Evolutionary conservation across 2,888 invertebrate genomes (phyloP), one percentile per base, ranked within the genome.

Genomic region (Apotomis turbidana): DNA sequence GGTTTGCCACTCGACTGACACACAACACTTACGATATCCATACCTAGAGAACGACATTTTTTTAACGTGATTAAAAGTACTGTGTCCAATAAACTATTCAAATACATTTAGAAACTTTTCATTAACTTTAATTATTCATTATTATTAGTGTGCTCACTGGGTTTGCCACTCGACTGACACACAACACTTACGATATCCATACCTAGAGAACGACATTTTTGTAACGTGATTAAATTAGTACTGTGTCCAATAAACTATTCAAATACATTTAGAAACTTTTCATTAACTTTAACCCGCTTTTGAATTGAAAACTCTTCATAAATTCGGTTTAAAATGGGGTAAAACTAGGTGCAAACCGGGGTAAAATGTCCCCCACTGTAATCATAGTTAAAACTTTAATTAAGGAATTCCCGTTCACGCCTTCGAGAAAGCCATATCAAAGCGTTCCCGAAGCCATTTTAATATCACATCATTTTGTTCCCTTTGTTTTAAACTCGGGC

Each of bases 301-400:
- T 15, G 12, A 46, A 46, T 44, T 5, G 27, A 27, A 54, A 66
- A 46, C 12, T 41, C 6, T 41, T 38, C 38, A n/a, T 58, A 58
- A 58, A 38, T 58, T 49, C 9, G 44, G 49, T 10, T 10, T 49
- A 9, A 49, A 49, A 49, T 49, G 9, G 49, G 49, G 49, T 13
- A 55, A 15, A 52, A 57, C 59, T 46, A 27, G 51, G 36, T 44
- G 36, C 57, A 62, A 62, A 57, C 12, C 6, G 64, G 49, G 69
- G 69, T 41, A 49, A 36, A 27, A 51, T 36, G 59, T 70, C 36
- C 52, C 64, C 68, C 54, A 54, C 61, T 71, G 61, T 71, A 68
- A 68, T 71, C 57, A 71, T 62, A 68, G 61, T 67, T 44, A 62
- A 71, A 71, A 71, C 67, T 71, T 71, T 71, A 71, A 71, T 71